A percentile compares a stretch with the other conserved stretches of the same genome.
Conservation (phyloP, 2,113 vertebrate species). For the Trachemys scripta region DNA sequence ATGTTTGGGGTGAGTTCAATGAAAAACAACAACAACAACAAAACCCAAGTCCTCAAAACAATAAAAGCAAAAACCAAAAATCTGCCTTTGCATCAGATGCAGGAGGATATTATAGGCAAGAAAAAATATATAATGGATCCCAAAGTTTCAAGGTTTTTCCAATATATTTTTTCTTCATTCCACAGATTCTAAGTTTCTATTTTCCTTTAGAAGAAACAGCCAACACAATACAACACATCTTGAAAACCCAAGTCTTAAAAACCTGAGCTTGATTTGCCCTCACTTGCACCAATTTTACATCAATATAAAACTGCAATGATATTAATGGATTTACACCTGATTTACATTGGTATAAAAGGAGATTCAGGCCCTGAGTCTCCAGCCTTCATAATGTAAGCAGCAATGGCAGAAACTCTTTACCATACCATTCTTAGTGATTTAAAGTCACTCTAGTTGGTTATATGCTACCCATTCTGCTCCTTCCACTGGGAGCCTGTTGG, state of each 20-base stretch:
- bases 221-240: neutral
- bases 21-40: neutral
- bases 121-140: neutral
- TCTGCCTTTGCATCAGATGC: neutral
- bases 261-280: fast-evolving
- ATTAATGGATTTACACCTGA: neutral
- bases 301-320: neutral
- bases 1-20: neutral
- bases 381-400: neutral
- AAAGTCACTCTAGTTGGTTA: neutral
- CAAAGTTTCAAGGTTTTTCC: neutral
- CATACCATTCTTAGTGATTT: neutral
- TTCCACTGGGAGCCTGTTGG: neutral
- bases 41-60: fast-evolving
- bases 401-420: neutral
- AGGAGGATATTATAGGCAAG: neutral
- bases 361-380: neutral
- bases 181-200: neutral
- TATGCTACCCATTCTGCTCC: neutral
- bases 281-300: neutral
- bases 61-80: neutral
- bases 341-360: neutral
- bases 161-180: neutral
- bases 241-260: neutral
- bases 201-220: neutral